These are phyloP conservation scores for Thrips palmi DNA, from an alignment of 1,140 invertebrate species.

Conservation along the genomic window DNA sequence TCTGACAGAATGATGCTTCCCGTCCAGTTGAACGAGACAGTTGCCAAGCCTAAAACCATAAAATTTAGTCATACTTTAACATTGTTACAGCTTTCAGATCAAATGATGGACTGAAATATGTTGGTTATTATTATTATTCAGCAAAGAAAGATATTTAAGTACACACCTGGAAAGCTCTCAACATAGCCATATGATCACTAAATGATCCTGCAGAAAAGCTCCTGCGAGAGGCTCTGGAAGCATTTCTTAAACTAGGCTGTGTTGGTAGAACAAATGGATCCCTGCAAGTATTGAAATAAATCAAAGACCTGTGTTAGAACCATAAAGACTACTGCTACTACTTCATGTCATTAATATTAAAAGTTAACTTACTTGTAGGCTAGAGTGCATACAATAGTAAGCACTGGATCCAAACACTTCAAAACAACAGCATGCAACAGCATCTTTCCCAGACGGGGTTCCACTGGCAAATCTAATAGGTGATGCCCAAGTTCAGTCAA, in stretches of 20 bases:
- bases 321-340: constrained; percentile 2
- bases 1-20: constrained; percentile 56
- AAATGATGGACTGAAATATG: too few species aligned
- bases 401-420: constrained; percentile 84
- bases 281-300: constrained; percentile 23
- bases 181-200: constrained; percentile 81
- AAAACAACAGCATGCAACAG: constrained; percentile 76
- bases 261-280: constrained; percentile 65
- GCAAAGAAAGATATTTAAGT: constrained; percentile 12
- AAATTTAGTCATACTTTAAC: not conserved
- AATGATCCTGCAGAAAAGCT: constrained; percentile 55
- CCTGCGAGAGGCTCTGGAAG: constrained; percentile 36
- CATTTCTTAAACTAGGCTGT: constrained; percentile 41
- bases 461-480: constrained; percentile 73
- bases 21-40: constrained; percentile 43
- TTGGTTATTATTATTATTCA: not conserved
- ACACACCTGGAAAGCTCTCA: constrained; percentile 70
- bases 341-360: not conserved
- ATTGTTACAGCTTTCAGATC: not conserved
- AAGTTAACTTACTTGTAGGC: constrained; percentile 46
- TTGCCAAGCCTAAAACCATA: constrained; percentile 31
- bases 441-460: constrained; percentile 82
- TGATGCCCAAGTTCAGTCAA: constrained; percentile 66
- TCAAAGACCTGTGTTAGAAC: constrained; percentile 1
- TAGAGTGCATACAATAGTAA: constrained; percentile 79